These are phyloP conservation scores for Emys orbicularis DNA, from an alignment of 2,797 vertebrate genomes.

Conservation along the genomic window DNA sequence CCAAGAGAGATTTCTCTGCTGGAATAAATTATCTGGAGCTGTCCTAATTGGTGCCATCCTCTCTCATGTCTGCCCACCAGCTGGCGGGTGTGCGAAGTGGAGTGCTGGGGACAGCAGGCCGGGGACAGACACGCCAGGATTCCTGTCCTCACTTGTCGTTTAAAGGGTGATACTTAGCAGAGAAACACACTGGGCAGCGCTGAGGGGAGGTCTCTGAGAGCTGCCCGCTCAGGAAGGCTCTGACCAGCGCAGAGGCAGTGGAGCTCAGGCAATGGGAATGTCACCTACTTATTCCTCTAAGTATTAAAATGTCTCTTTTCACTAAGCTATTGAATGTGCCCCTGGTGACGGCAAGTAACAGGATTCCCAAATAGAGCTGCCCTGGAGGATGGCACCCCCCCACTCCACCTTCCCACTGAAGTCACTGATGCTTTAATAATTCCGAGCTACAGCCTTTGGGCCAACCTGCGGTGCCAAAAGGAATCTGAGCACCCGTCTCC, in stretches of 20 bases:
- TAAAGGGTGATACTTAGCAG: not conserved
- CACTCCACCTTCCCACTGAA: not conserved
- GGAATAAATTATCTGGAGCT: not conserved
- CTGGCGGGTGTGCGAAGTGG: no score
- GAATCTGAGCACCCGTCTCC: not conserved
- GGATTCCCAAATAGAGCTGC: not conserved
- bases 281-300: not conserved
- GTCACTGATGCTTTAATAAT: not conserved
- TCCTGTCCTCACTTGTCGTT: not conserved
- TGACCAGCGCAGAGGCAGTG: not conserved
- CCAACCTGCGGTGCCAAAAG: not conserved
- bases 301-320: not conserved
- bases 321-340: not conserved
- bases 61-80: not conserved
- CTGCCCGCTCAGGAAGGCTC: not conserved
- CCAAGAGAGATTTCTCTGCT: not conserved
- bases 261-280: not conserved
- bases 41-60: not conserved
- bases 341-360: not conserved
- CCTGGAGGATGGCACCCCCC: not conserved
- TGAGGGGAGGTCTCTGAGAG: not conserved
- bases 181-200: no score
- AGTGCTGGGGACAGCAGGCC: no score
- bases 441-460: not conserved
- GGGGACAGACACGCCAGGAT: not conserved